A percentile compares a stretch with the other conserved stretches of the same genome.
phyloP scores from a whole-genome alignment of 2,113 vertebrate species.

The Cephalopterus ornatus region DNA sequence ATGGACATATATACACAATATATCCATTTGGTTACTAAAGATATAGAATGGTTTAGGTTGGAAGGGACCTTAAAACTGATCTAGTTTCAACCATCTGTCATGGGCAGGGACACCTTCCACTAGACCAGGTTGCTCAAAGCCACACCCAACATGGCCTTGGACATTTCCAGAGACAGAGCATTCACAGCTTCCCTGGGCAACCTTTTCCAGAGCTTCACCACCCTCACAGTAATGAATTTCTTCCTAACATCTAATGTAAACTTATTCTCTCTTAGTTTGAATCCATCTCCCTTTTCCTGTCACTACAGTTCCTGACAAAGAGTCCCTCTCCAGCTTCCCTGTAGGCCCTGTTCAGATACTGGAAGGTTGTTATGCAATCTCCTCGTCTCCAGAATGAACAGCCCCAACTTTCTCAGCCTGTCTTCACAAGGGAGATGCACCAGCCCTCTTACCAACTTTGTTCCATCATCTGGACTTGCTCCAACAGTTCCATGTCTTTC shows the following conservation, averaged over 20 bases:
- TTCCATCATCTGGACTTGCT: not conserved
- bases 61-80: not conserved
- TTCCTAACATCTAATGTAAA: not conserved
- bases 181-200: not conserved
- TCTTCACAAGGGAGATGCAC: rapidly evolving
- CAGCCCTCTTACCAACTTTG: rapidly evolving
- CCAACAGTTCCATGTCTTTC: not conserved
- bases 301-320: not conserved
- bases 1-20: not conserved
- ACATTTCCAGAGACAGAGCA: not conserved
- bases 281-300: not conserved
- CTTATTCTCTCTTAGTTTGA: not conserved
- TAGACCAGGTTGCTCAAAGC: not conserved
- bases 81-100: not conserved
- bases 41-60: not conserved
- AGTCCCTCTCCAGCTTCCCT: too few species aligned
- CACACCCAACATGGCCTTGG: not conserved
- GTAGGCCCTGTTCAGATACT: not conserved
- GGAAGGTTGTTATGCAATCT: not conserved
- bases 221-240: not conserved
- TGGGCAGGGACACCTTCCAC: not conserved
- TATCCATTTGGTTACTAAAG: not conserved
- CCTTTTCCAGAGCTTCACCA: not conserved
- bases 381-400: not conserved
- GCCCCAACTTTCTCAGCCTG: not conserved